Base-by-base conservation (phyloP, 2,888 invertebrate species). In the Orchesellides sinensis region DNA sequence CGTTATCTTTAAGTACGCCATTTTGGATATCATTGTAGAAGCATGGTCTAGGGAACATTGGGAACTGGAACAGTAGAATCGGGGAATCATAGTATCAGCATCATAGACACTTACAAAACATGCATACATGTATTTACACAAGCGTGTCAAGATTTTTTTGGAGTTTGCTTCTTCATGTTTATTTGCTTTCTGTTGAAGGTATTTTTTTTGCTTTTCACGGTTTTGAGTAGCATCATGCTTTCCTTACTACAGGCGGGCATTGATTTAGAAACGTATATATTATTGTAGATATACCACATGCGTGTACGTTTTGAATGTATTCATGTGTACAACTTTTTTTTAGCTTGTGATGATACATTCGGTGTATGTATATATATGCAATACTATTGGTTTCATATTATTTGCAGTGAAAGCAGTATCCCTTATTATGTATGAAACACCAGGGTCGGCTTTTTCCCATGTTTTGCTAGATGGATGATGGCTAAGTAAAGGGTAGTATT, bases 131-230 rank as follows among this genome's bases (percentile, higher is more conserved):
- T 35, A 12, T 35, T 6, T 35, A 35, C 78, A 79, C 70, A 79
- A 70, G 61, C 52, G 70, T 70, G 78, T 72, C 54, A 49, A 80
- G 72, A 72, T 80, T 80, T 80, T 56, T 29, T 21, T 40, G 79
- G 72, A 52, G n/a, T 47, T 68, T 29, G 6, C 29, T 68, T 27
- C 59, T n/a, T 40, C 49, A 49, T 47, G 40, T 66, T 66, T 66
- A 45, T 54, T 54, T 54, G 3, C 25, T 25, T 19, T 54, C 3
- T 54, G 8, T 61, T 61, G 61, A 29, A 23, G 21, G 14, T 8
- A 52, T 17, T n/a, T 52, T 52, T 47, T 52, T 52, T 17, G 40
- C 2, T 1, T 8, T 40, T n/a, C n/a, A n/a, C 2, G 40, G 10
- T 40, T 40, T 40, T 40, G 40, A 40, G 40, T 40, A 14, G 40